Percentiles rank a stretch among this genome's conserved stretches.
phyloP scores from a whole-genome alignment of 2,888 invertebrate genomes.

The Plebejus argus region DNA sequence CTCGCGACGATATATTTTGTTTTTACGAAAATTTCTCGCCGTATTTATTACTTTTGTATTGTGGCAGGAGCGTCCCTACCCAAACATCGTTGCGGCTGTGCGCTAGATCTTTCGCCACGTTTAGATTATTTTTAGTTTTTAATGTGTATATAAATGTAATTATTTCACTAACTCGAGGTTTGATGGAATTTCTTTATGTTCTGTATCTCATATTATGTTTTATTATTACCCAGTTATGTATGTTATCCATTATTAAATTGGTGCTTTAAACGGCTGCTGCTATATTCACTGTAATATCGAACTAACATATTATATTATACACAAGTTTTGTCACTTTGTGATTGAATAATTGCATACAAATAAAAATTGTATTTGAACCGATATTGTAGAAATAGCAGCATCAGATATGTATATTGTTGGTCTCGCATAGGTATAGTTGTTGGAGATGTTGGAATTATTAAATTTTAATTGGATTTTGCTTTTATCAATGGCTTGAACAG shows the following conservation, averaged over 20 bases:
- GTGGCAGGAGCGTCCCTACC: slow-evolving; percentile 14
- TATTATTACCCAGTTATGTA: background rate
- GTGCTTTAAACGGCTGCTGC: background rate
- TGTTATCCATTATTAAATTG: slow-evolving; percentile 4
- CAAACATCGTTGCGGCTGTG: background rate
- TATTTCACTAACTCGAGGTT: slow-evolving; percentile 18
- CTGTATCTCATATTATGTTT: background rate
- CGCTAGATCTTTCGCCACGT: slow-evolving; percentile 13
- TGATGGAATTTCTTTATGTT: slow-evolving; percentile 24
- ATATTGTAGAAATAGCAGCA: background rate
- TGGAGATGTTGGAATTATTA: background rate
- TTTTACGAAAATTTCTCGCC: background rate
- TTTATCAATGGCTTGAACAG: background rate
- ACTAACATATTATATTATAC: background rate
- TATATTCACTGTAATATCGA: background rate
- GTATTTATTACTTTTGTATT: slow-evolving; percentile 22
- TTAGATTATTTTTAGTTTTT: slow-evolving; percentile 16
- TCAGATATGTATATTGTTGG: background rate
- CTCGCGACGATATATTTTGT: slow-evolving; percentile 13
- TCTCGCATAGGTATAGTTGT: background rate
- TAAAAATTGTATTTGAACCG: background rate
- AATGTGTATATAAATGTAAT: slow-evolving; percentile 27
- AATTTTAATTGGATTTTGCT: slow-evolving; percentile 7
- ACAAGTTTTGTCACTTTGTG: background rate
- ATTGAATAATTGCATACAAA: background rate